Evolutionary conservation across 2,888 invertebrate genomes (phyloP).

Genomic region (Alentia gelatinosa): DNA sequence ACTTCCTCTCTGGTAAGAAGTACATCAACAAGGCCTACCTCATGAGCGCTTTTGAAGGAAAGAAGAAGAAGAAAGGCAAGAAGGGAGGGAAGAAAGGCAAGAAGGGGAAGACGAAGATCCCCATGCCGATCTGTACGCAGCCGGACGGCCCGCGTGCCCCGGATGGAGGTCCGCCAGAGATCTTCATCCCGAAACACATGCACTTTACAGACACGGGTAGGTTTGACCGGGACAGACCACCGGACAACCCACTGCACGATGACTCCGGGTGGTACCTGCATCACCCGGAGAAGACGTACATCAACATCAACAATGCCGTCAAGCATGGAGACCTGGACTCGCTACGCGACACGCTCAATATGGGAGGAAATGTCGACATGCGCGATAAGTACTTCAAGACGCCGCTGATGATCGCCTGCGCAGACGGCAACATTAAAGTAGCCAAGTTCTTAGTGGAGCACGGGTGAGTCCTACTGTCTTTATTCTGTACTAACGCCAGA

Average conservation of each 20-base stretch:
- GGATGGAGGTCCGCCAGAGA: constrained; percentile 78
- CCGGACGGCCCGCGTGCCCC: constrained; percentile 76
- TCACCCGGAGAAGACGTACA: constrained; percentile 75
- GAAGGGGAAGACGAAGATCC: constrained; percentile 78
- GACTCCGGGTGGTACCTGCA: constrained; percentile 80
- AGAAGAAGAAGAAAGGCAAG: constrained; percentile 79
- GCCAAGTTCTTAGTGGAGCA: constrained; percentile 77
- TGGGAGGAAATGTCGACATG: constrained; percentile 75
- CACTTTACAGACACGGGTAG: constrained; percentile 78
- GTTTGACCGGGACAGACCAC: constrained; percentile 79
- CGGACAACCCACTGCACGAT: constrained; percentile 79
- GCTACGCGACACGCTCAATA: constrained; percentile 74
- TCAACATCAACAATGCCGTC: constrained; percentile 80
- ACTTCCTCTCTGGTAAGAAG: constrained; percentile 79
- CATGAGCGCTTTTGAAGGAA: constrained; percentile 79
- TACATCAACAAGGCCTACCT: constrained; percentile 80
- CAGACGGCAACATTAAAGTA: constrained; percentile 76
- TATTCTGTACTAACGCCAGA: no score
- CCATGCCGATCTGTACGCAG: constrained; percentile 79
- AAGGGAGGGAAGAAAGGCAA: constrained; percentile 72
- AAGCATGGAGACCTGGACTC: constrained; percentile 78
- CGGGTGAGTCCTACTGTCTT: constrained; percentile 73
- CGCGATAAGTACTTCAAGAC: constrained; percentile 81
- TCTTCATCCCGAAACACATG: constrained; percentile 77
- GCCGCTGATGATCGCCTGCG: constrained; percentile 79